Percentiles rank a stretch among this genome's conserved stretches.
phyloP scores from a whole-genome alignment of 53 echinoderm and acorn worm genomes.

The Stichopus horrens region DNA sequence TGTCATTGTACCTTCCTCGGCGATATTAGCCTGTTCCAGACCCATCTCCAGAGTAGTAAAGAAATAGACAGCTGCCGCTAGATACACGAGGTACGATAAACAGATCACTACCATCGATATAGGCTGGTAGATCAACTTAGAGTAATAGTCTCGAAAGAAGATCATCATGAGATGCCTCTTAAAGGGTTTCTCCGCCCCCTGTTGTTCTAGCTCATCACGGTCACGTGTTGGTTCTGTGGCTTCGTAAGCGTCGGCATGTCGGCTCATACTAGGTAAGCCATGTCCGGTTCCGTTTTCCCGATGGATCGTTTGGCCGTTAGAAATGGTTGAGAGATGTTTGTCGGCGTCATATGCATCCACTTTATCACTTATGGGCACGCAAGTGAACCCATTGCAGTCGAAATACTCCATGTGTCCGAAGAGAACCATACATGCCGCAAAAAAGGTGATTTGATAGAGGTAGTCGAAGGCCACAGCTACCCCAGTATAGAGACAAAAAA shows the following conservation, averaged over 20 bases:
- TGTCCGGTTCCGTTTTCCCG: background rate
- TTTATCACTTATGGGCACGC: constrained; percentile 44
- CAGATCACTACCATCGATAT: constrained; percentile 43
- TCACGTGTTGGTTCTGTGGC: background rate
- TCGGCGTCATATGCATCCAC: background rate
- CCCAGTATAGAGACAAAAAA: constrained; percentile 71
- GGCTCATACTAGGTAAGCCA: background rate
- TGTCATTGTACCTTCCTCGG: constrained; percentile 52
- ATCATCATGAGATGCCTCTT: constrained; percentile 54
- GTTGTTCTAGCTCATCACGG: background rate
- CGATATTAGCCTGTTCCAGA: constrained; percentile 51
- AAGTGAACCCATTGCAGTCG: constrained; percentile 40
- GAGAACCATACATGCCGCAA: constrained; percentile 70
- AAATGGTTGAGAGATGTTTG: constrained; percentile 8
- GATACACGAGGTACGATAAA: constrained; percentile 44
- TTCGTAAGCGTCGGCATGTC: background rate
- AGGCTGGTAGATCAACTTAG: constrained; percentile 47
- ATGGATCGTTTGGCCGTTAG: constrained; percentile 67
- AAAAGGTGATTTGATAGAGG: constrained; percentile 72
- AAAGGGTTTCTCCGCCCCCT: background rate
- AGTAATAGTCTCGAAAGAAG: constrained; percentile 57
- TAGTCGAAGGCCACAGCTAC: constrained; percentile 66
- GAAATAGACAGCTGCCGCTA: constrained; percentile 53
- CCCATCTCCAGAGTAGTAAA: constrained; percentile 50
- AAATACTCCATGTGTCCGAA: constrained; percentile 58